Evolutionary conservation across 2,113 vertebrate species (phyloP).

Genomic region (Solea senegalensis): DNA sequence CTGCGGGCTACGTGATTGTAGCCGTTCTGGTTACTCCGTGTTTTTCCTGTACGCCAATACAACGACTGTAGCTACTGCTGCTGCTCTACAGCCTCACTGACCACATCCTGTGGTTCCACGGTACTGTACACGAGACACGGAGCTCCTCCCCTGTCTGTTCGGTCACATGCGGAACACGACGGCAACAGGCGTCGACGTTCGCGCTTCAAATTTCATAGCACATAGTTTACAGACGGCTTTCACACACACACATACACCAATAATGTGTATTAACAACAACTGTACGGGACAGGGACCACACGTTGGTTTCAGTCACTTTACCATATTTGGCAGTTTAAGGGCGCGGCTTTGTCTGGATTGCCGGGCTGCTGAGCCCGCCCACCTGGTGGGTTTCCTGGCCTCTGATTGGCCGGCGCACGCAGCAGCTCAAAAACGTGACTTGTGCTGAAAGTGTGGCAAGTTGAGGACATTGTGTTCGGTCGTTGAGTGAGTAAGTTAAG

Average conservation of each 20-base stretch:
- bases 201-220: too few relatives aligned
- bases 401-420: constrained; percentile 67
- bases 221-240: too few relatives aligned
- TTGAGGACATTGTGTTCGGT: constrained; percentile 65
- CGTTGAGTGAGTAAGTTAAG: background rate
- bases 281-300: background rate
- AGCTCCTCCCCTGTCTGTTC: constrained; percentile 41
- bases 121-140: constrained; percentile 73
- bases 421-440: constrained; percentile 79
- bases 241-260: too few relatives aligned
- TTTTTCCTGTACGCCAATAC: background rate
- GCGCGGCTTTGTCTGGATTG: constrained; percentile 34
- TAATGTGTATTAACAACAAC: too few relatives aligned
- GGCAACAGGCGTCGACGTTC: background rate
- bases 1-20: too few relatives aligned
- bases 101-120: constrained; percentile 60
- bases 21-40: background rate
- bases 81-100: background rate
- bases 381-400: background rate
- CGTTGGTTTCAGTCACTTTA: background rate
- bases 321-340: constrained; percentile 61
- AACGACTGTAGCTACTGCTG: background rate
- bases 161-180: constrained; percentile 61
- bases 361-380: constrained; percentile 22
- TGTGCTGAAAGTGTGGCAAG: constrained; percentile 45